Base-by-base conservation (phyloP, 2,888 invertebrate genomes). In the Zele albiditarsus region DNA sequence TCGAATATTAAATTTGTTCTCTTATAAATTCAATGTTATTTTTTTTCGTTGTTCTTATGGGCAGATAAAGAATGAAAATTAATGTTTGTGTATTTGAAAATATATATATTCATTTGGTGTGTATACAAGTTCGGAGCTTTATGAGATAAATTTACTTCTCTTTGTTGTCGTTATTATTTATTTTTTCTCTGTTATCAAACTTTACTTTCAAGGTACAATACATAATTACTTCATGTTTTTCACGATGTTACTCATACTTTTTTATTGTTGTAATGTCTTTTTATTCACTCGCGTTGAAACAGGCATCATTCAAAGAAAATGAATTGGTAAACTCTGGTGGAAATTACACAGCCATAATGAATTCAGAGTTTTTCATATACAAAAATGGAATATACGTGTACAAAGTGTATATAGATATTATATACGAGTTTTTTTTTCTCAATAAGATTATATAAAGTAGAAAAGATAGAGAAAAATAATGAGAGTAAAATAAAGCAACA, bases 311-410 rank as follows among this genome's bases (percentile, higher is more conserved):
- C 31, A n/a, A 46, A n/a, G 46, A 46, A 46, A 46, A 46, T 46
- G n/a, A 16, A 46, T 46, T 46, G 63, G 31, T 25, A 31, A 65
- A 65, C 38, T 65, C 42, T 33, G 38, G 25, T 23, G 33, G 20
- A 42, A 46, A 23, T 46, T 38, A 33, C 20, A 53, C 65, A 65
- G 65, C 23, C 27, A 46, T 14, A 46, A 65, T 25, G 42, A 46
- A 28, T 28, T 25, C 31, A 65, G 25, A 65, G 38, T 65, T 65
- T 10, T 65, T 46, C 25, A 12, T 23, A 23, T 65, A 28, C 28
- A 20, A 38, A n/a, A 46, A 14, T 42, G n/a, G n/a, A 42, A 46
- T n/a, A 46, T n/a, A n/a, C n/a, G 16, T n/a, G n/a, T 16, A 46
- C 46, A 46, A 46, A 16, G 4, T 46, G n/a, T 23, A 16, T 23